A percentile compares a stretch with the other conserved stretches of the same genome.
Conservation (phyloP, 92 coral and sea anemone species). For the Micromussa lordhowensis region DNA sequence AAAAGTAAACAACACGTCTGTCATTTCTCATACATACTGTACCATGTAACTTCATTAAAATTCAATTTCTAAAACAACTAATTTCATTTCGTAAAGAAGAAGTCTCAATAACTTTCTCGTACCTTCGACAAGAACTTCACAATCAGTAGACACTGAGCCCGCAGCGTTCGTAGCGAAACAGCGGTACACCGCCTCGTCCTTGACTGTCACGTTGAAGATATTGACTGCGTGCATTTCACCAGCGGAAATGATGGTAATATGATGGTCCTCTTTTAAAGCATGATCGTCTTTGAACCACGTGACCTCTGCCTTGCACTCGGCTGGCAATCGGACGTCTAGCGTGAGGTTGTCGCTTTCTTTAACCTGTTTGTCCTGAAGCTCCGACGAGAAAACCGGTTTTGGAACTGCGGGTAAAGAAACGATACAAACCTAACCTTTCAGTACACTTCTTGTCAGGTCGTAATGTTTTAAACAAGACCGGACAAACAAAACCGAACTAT, state of each 20-base stretch:
- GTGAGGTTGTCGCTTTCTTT: conserved; percentile 87
- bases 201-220: conserved; percentile 82
- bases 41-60: not conserved
- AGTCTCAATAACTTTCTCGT: not conserved
- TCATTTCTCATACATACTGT: not conserved
- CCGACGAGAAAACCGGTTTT: conserved; percentile 68
- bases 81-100: not conserved
- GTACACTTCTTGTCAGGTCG: not conserved
- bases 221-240: conserved; percentile 90
- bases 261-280: conserved; percentile 84
- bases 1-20: not conserved
- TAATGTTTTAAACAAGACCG: not conserved
- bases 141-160: conserved; percentile 83
- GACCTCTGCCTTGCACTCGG: conserved; percentile 80
- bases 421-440: not conserved
- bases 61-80: not conserved
- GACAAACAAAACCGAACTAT: not conserved
- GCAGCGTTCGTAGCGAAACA: conserved; percentile 83
- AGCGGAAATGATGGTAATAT: conserved; percentile 82
- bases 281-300: conserved; percentile 93
- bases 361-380: conserved; percentile 86
- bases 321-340: conserved; percentile 88
- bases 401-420: conserved; percentile 10
- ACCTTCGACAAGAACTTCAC: conserved; percentile 93
- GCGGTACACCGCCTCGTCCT: conserved; percentile 92